Conservation (phyloP, 2,797 vertebrate genomes). For the Selene dorsalis region DNA sequence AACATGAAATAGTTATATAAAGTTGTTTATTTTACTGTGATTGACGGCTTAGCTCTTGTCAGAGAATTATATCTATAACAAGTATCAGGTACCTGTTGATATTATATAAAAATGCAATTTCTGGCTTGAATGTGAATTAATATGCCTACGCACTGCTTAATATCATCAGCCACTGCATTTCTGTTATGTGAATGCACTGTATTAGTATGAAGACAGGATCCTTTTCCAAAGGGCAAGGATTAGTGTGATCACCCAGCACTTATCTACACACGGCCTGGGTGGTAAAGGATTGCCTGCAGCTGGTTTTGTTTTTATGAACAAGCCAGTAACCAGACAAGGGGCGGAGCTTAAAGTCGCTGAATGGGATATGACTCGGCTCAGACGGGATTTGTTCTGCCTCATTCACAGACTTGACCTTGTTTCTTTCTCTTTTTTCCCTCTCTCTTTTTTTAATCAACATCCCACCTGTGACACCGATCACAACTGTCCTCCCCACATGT, state of each 20-base stretch:
- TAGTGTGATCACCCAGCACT: slow-evolving; percentile 56
- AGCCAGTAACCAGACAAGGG: slow-evolving; percentile 29
- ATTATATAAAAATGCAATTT: not conserved
- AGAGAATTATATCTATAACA: not conserved
- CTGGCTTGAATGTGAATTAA: not conserved
- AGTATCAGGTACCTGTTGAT: not conserved
- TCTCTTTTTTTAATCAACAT: slow-evolving; percentile 3
- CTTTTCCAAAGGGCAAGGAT: slow-evolving; percentile 63
- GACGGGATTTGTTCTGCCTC: slow-evolving; percentile 39
- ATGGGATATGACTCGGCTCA: slow-evolving; percentile 42
- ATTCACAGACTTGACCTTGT: slow-evolving; percentile 43
- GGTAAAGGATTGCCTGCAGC: slow-evolving; percentile 50
- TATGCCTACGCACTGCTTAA: not conserved
- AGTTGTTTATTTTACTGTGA: slow-evolving; percentile 7
- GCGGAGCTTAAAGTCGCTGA: slow-evolving; percentile 43
- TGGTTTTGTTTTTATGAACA: slow-evolving; percentile 24
- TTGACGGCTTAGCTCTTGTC: not conserved
- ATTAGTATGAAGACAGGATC: slow-evolving; percentile 37
- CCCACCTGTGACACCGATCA: slow-evolving; percentile 12
- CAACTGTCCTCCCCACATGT: not conserved
- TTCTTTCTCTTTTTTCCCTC: not conserved
- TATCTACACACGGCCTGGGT: slow-evolving; percentile 48
- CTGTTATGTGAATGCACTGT: slow-evolving; percentile 11
- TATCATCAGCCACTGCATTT: slow-evolving; percentile 20
- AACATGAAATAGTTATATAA: not conserved